Conservation (phyloP, 2,888 invertebrate species). For the Cataglyphis altisquamis region DNA sequence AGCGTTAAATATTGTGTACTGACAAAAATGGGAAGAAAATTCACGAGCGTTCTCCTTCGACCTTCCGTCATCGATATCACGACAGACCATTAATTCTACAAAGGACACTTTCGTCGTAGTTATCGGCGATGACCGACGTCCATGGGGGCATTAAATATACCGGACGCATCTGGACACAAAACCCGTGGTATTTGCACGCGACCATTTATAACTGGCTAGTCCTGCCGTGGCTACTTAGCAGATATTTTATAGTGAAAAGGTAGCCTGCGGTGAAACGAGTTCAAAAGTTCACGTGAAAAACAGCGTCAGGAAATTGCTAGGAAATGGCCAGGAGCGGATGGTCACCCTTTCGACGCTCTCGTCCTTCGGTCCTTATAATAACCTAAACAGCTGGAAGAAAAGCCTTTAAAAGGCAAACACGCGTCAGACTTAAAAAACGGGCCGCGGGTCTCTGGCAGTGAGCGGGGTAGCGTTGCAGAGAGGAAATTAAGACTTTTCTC, state of each 20-base stretch:
- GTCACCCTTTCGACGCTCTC: slow-evolving; percentile 75
- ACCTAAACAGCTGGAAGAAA: slow-evolving; percentile 72
- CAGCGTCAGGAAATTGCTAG: slow-evolving; percentile 84
- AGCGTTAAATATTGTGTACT: background rate
- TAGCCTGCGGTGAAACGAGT: slow-evolving; percentile 63
- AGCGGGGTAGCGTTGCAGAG: slow-evolving; percentile 39
- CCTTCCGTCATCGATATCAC: slow-evolving; percentile 31
- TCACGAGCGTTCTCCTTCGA: slow-evolving; percentile 28
- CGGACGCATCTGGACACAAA: slow-evolving; percentile 78
- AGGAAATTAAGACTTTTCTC: slow-evolving; percentile 70
- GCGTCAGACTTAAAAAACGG: slow-evolving; percentile 68
- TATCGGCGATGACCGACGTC: slow-evolving; percentile 58
- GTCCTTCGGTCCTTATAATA: slow-evolving; percentile 66
- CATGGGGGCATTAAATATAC: slow-evolving; percentile 65
- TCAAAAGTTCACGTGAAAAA: slow-evolving; percentile 84
- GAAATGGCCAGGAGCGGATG: slow-evolving; percentile 80
- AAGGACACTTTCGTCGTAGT: slow-evolving; percentile 57
- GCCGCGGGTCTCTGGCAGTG: slow-evolving; percentile 39
- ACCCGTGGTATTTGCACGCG: slow-evolving; percentile 76
- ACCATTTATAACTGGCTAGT: slow-evolving; percentile 81
- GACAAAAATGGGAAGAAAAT: slow-evolving; percentile 17
- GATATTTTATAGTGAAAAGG: slow-evolving; percentile 80
- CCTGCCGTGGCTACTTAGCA: slow-evolving; percentile 80
- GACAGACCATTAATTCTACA: slow-evolving; percentile 70
- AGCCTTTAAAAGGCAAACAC: slow-evolving; percentile 66